Percentiles rank a stretch among this genome's conserved stretches.
Conservation (phyloP, 2,113 vertebrate genomes). For the Stigmatopora nigra region DNA sequence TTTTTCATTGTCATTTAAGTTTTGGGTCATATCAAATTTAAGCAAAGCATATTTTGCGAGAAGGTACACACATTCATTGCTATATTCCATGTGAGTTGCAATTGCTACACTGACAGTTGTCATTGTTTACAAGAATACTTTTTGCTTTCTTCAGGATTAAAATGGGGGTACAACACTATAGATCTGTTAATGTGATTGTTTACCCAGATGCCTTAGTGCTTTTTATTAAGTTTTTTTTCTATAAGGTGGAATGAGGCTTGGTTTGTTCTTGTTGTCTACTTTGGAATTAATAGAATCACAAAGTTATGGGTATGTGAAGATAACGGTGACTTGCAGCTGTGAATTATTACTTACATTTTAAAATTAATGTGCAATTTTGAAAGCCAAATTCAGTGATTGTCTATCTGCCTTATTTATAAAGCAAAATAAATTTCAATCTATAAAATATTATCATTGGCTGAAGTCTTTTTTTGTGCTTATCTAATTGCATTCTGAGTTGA, state of each 20-base stretch:
- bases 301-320: conserved; percentile 44
- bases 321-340: conserved; percentile 42
- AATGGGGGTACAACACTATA: conserved; percentile 21
- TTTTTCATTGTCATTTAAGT: conserved; percentile 6
- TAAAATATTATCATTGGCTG: conserved; percentile 8
- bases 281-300: conserved; percentile 42
- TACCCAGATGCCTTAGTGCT: conserved; percentile 1
- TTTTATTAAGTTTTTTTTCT: conserved; percentile 11
- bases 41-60: too few relatives aligned
- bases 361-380: conserved; percentile 31
- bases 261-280: conserved; percentile 32
- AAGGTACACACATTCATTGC: conserved; percentile 33
- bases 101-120: conserved; percentile 18
- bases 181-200: conserved; percentile 16
- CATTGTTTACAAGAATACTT: conserved; percentile 43
- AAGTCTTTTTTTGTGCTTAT: background rate
- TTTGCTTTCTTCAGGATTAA: conserved; percentile 8
- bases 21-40: too few relatives aligned
- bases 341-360: conserved; percentile 38
- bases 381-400: conserved; percentile 51
- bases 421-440: conserved; percentile 43
- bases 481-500: background rate
- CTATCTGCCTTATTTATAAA: conserved; percentile 59
- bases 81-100: conserved; percentile 14
- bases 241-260: conserved; percentile 16